Base-by-base conservation (phyloP, 2,888 invertebrate genomes). In the Leptinotarsa tumamoca region DNA sequence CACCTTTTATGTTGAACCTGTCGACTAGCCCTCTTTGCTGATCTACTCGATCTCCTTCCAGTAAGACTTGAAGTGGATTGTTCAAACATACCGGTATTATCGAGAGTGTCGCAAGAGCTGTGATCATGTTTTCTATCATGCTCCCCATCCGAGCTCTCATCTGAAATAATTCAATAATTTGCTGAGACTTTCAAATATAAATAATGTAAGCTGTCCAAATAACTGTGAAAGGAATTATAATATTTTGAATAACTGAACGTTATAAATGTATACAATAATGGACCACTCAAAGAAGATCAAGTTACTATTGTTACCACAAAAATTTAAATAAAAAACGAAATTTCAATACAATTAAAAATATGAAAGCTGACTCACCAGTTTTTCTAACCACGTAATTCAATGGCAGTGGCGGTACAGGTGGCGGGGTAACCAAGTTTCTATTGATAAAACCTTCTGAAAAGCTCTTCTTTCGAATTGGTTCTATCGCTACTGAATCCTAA, bases 1-100 rank as follows among this genome's bases (percentile, higher is more conserved):
- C 87, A 92, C 92, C 93, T 91, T 89, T 94, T 94, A 78, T 92
- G 89, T 87, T 93, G 93, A 80, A 93, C 92, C 87, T 93, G 93
- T 86, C 93, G 90, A 72, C 91, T 91, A 88, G 91, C 89, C 89
- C 91, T 83, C 33, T 85, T 81, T 33, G 85, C 83, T 77, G 58
- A 58, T 58, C 83, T 86, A 76, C 86, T 83, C 63, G 84, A 82
- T 72, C 83, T 82, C 77, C 85, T 83, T 67, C 85, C 83, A 27
- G 85, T 80, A 75, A 89, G 84, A 80, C 89, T 90, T 75, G 88
- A 87, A 73, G 87, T 86, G 17, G 90, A 90, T 67, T 87, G 88
- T 73, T 90, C 90, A 27, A 87, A 82, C 54, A 83, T 86, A n/a
- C 85, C 86, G n/a, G 90, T 89, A 56, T 89, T 84, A 75, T 90